Evolutionary conservation across 2,113 vertebrate species (phyloP).

Genomic region (Solea senegalensis): DNA sequence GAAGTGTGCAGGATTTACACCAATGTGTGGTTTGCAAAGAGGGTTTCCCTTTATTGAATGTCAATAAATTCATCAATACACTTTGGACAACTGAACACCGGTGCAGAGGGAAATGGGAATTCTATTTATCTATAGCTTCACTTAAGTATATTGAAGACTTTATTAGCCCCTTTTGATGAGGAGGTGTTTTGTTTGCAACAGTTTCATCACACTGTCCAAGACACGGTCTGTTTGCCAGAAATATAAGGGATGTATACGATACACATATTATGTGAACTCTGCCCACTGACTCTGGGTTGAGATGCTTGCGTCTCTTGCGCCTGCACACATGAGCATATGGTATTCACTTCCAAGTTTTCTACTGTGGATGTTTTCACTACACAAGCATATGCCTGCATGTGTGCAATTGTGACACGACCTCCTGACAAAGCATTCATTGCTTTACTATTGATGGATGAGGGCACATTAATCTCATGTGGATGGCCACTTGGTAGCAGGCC

Average conservation of each 20-base stretch:
- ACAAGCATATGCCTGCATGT: slow-evolving; percentile 46
- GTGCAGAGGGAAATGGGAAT: slow-evolving; percentile 62
- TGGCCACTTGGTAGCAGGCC: slow-evolving; percentile 55
- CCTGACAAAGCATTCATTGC: slow-evolving; percentile 60
- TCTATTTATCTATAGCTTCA: slow-evolving; percentile 75
- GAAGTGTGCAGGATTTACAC: slow-evolving; percentile 67
- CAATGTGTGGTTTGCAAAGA: slow-evolving; percentile 65
- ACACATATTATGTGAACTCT: slow-evolving; percentile 27
- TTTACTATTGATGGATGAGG: slow-evolving; percentile 47
- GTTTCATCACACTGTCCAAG: slow-evolving; percentile 66
- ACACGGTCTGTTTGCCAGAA: slow-evolving; percentile 57
- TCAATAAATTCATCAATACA: slow-evolving; percentile 73
- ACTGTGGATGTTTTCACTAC: slow-evolving; percentile 37
- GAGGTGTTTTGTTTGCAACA: slow-evolving; percentile 74
- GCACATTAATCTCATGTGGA: slow-evolving; percentile 45
- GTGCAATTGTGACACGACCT: slow-evolving; percentile 46
- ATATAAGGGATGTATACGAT: slow-evolving; percentile 46
- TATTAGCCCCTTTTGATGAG: slow-evolving; percentile 76
- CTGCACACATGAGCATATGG: slow-evolving; percentile 54
- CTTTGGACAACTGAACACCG: slow-evolving; percentile 71
- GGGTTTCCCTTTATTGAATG: slow-evolving; percentile 76
- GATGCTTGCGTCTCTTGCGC: slow-evolving; percentile 26
- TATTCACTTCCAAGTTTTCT: slow-evolving; percentile 25
- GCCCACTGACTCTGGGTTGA: slow-evolving; percentile 51
- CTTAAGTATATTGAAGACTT: slow-evolving; percentile 81